Percentiles rank a stretch among this genome's conserved stretches.
Conservation (phyloP, 1,140 invertebrate genomes). For the Micrasema minimum region DNA sequence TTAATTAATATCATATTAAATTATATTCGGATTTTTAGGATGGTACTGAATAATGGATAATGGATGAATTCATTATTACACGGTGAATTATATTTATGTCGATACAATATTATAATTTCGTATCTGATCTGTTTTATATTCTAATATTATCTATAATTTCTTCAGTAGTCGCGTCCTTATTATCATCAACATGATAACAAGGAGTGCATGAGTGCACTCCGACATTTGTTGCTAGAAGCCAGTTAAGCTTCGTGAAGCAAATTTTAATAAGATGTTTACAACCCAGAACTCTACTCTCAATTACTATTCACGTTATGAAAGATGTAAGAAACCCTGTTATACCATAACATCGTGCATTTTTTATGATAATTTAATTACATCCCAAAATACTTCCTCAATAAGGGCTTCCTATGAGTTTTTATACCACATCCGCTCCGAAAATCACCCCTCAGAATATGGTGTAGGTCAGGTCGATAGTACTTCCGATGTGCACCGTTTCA, state of each 20-base stretch:
- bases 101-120: no score
- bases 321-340: not conserved
- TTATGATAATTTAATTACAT: slow-evolving; percentile 32
- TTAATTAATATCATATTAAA: no score
- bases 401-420: slow-evolving; percentile 31
- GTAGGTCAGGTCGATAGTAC: slow-evolving; percentile 10
- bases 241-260: slow-evolving; percentile 2
- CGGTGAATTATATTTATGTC: no score
- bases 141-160: no score
- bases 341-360: not conserved
- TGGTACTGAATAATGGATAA: no score
- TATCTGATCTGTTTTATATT: no score
- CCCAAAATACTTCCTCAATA: slow-evolving; percentile 18
- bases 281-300: not conserved
- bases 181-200: no score
- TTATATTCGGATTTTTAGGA: no score
- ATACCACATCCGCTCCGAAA: slow-evolving; percentile 17
- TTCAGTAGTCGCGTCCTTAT: no score
- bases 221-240: slow-evolving; percentile 6
- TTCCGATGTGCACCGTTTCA: slow-evolving; percentile 25
- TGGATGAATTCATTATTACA: no score
- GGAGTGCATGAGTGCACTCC: slow-evolving; percentile 22
- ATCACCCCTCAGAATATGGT: slow-evolving; percentile 8
- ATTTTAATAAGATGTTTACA: not conserved
- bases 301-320: not conserved